phyloP scores from a whole-genome alignment of 2,888 invertebrate genomes.

The Stramonita haemastoma region DNA sequence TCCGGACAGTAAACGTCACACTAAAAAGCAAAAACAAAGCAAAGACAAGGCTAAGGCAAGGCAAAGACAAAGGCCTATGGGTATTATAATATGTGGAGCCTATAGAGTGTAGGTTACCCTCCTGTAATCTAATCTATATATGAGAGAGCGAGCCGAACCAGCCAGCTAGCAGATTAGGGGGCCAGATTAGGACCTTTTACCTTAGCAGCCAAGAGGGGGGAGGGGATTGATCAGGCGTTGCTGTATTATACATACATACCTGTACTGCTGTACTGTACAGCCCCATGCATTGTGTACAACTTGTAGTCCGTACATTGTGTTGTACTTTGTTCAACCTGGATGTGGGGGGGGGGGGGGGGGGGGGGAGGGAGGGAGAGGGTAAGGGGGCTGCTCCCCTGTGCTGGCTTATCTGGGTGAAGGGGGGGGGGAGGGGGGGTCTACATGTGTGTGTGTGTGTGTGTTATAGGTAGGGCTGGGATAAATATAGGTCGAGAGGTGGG shows the following conservation, averaged over 20 bases:
- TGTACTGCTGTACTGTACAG: not conserved
- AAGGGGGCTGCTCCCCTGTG: not conserved
- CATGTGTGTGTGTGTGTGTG: no score
- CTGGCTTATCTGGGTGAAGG: not conserved
- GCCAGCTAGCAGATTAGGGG: constrained; percentile 31
- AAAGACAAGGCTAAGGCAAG: not conserved
- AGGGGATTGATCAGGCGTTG: not conserved
- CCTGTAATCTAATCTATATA: constrained; percentile 34
- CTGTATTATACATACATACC: not conserved
- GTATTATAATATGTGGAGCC: not conserved
- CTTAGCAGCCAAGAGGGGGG: constrained; percentile 6
- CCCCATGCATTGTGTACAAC: constrained; percentile 15
- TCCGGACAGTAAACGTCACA: not conserved
- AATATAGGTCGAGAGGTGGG: no score
- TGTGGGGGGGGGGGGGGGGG: constrained; percentile 3
- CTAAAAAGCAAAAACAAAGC: not conserved
- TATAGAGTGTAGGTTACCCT: constrained; percentile 3
- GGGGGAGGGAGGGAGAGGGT: not conserved
- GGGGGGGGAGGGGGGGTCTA: not conserved
- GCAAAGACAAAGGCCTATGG: not conserved
- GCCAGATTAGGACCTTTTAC: constrained; percentile 24
- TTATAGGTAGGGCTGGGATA: no score
- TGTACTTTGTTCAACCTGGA: not conserved
- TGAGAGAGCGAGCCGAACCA: not conserved
- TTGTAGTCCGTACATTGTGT: not conserved